These are phyloP conservation scores for Erannis defoliaria DNA, from an alignment of 2,888 invertebrate species.

Conservation along the genomic window DNA sequence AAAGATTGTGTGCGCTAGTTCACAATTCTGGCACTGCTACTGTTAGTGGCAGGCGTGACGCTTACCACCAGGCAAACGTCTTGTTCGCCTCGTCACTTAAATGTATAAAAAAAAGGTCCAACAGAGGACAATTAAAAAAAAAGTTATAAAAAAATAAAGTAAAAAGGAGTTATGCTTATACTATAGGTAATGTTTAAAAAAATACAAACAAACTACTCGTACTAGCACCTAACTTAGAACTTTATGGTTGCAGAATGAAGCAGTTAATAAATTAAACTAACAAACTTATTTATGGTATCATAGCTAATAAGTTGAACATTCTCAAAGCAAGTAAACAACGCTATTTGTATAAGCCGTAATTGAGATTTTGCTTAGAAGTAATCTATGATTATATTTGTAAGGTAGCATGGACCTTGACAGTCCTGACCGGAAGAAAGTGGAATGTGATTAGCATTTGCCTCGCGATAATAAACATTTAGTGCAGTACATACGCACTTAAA, in stretches of 20 bases:
- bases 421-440: conserved; percentile 63
- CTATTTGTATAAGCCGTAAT: neutral
- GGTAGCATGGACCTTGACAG: conserved; percentile 54
- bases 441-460: conserved; percentile 58
- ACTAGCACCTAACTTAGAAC: neutral
- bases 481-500: conserved; percentile 20
- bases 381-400: conserved; percentile 20
- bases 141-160: too few relatives aligned
- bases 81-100: too few relatives aligned
- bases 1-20: too few relatives aligned
- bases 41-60: too few relatives aligned
- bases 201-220: neutral
- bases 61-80: too few relatives aligned
- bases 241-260: too few relatives aligned
- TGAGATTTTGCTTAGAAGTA: neutral
- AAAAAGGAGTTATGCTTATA: too few relatives aligned
- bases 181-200: neutral
- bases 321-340: neutral
- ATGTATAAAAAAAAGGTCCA: too few relatives aligned
- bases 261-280: too few relatives aligned
- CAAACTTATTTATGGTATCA: neutral
- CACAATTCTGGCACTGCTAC: too few relatives aligned
- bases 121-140: too few relatives aligned
- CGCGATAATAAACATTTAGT: conserved; percentile 47
- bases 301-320: neutral